Evolutionary conservation across 1,140 invertebrate species (phyloP), one percentile per base, ranked within the genome.

Genomic region (Berghia stephanieae): DNA sequence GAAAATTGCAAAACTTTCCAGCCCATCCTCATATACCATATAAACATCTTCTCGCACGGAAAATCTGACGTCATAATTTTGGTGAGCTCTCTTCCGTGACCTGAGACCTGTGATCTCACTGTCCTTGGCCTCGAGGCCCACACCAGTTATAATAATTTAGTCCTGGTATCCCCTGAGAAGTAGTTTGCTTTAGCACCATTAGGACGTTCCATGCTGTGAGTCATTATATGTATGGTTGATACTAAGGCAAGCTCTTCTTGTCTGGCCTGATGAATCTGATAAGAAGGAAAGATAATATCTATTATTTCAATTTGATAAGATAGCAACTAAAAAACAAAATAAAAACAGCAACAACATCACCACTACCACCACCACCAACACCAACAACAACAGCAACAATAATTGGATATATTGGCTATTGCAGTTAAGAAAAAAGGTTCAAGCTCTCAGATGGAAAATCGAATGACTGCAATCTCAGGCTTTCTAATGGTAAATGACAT

Each of bases 221-320:
- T n/a, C n/a, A n/a, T n/a, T n/a, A n/a, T n/a, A n/a, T n/a, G n/a
- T n/a, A n/a, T n/a, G n/a, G n/a, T n/a, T n/a, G n/a, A n/a, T n/a
- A n/a, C n/a, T n/a, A n/a, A n/a, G 78, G 78, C 43, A 79, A 49
- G 34, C 36, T 55, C 34, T 79, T 79, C 57, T 79, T 79, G 55
- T 79, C 78, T 49, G 78, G 78, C 36, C 31, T 36, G 10, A 79
- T 79, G 44, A 79, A 79, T 55, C 78, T 79, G 78, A 71, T 74
- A 4, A 34, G 31, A 31, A 27, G 24, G n/a, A 34, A 49, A 46
- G 16, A 16, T 13, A 73, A n/a, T 24, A 42, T 71, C 13, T 21
- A 31, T 71, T 43, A 13, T 3, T 27, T 24, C 27, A 40, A 8
- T 10, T 24, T 42, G 3, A 42, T 21, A 4, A 5, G 27, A 2